These are phyloP conservation scores for Bubo blakistoni DNA, from an alignment of 2,113 vertebrate species.

Conservation along the genomic window DNA sequence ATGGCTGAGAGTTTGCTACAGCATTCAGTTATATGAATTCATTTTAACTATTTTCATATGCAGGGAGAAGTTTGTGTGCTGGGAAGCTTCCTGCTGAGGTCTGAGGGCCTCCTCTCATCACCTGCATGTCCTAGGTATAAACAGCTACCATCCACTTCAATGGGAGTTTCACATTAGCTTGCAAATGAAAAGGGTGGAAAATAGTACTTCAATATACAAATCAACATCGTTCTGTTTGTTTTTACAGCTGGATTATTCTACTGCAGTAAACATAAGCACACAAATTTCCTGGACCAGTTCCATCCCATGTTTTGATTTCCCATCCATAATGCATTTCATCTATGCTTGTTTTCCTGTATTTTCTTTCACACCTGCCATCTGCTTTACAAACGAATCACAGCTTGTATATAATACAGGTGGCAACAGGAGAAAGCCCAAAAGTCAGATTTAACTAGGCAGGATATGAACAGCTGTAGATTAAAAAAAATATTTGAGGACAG, in stretches of 20 bases:
- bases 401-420: neutral
- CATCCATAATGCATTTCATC: neutral
- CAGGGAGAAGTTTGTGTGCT: neutral
- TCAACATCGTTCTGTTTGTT: neutral
- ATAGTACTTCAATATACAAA: neutral
- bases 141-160: neutral
- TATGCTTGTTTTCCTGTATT: neutral
- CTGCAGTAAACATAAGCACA: neutral
- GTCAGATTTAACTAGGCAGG: neutral
- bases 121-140: neutral
- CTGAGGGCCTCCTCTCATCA: neutral
- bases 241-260: neutral
- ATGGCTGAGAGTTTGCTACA: neutral
- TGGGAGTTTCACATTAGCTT: neutral
- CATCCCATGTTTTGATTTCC: neutral
- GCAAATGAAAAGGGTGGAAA: neutral
- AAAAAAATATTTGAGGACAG: neutral
- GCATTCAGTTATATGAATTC: neutral
- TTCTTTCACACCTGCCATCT: neutral
- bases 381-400: neutral
- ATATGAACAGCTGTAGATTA: neutral
- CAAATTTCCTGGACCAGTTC: neutral
- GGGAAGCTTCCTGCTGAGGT: neutral
- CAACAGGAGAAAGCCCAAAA: neutral
- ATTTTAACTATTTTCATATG: neutral